Evolutionary conservation across 2,113 vertebrate genomes (phyloP), one percentile per base, ranked within the genome.

Genomic region (Anhinga rufa): DNA sequence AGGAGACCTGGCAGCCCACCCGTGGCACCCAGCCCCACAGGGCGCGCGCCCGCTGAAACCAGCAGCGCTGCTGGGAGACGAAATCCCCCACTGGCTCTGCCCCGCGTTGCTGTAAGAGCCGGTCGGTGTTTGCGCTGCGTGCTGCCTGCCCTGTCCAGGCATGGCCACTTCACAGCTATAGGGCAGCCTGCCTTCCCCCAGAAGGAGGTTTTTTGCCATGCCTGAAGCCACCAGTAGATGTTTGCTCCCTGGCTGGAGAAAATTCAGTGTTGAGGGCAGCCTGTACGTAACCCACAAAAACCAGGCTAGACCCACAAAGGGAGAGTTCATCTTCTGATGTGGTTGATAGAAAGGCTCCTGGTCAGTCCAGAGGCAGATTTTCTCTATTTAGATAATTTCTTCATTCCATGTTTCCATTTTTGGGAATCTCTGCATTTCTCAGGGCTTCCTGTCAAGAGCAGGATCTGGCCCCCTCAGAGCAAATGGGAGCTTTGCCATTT

Each of bases 401-500:
- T 90, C 51, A 2, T 80, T 26, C 51, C 12, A 0, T 70, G 79
- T 90, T 96, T 94, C 95, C 93, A 81, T 93, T 90, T 93, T 93
- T 34, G 88, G 86, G 81, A 95, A 85, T 85, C 72, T 61, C 48
- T 80, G 65, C 48, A 17, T 65, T 92, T 95, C 86, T 96, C 62
- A 77, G 92, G 77, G 66, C 82, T 93, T 95, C 82, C 89, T 91
- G 89, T 91, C n/a, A 58, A 87, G 78, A 66, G 87, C 49, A 93
- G 82, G 62, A 96, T 82, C 93, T 92, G 94, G 57, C 21, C 85
- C 77, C 60, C 54, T 93, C n/a, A 1, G 82, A 95, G 62, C 93
- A 89, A 80, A 82, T 11, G 75, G 81, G 83, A 95, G 49, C 75
- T 55, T 80, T 97, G 94, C 86, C 71, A 91, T 95, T 92, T 89